Evolutionary conservation across 2,113 vertebrate genomes (phyloP).

Genomic region (Callocephalon fimbriatum): DNA sequence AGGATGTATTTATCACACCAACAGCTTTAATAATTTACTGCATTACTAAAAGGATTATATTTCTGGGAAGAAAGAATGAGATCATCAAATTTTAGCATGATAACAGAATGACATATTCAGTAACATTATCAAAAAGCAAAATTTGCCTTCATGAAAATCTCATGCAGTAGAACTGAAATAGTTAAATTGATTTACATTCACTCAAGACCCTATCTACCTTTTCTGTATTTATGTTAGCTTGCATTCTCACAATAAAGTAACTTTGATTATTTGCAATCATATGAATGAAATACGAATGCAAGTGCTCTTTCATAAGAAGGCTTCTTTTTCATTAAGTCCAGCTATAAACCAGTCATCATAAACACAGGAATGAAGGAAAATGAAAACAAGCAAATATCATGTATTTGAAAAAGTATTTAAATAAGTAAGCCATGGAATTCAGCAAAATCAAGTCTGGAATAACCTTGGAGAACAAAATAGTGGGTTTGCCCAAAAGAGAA

Average conservation of each 20-base stretch:
- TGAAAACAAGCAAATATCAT: neutral
- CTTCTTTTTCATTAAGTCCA: neutral
- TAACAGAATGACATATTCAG: neutral
- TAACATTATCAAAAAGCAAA: neutral
- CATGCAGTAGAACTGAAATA: neutral
- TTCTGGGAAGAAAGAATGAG: slow-evolving; percentile 19
- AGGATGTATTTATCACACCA: slow-evolving; percentile 52
- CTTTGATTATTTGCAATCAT: neutral
- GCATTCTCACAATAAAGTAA: neutral
- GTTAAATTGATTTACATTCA: neutral
- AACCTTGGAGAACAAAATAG: neutral
- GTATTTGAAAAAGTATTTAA: neutral
- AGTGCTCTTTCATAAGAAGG: neutral
- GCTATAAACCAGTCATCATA: neutral
- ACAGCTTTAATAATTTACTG: slow-evolving; percentile 14
- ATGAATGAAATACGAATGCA: neutral
- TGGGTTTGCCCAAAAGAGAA: neutral
- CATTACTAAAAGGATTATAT: slow-evolving; percentile 20
- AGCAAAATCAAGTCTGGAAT: neutral
- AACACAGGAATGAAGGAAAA: neutral
- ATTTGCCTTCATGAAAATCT: neutral
- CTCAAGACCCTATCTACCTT: neutral
- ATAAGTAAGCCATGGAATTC: neutral
- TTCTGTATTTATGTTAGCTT: neutral
- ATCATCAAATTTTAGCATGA: slow-evolving; percentile 10